Evolutionary conservation across 2,797 vertebrate species (phyloP).

Genomic region (Borostomias antarcticus): DNA sequence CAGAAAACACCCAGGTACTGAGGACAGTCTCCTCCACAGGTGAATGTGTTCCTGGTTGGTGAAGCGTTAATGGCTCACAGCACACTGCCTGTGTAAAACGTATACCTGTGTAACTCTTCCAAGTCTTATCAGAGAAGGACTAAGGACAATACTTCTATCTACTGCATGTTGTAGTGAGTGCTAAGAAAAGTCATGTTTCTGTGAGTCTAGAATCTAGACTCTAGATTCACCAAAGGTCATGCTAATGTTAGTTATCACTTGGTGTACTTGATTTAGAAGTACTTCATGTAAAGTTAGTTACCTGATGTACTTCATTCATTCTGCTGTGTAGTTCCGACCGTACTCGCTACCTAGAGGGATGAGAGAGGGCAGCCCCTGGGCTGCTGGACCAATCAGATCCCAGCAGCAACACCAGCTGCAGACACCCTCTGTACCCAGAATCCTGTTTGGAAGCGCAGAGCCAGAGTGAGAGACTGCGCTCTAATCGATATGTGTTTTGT

Average conservation of each 20-base stretch:
- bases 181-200: too few species aligned
- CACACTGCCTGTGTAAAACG: too few species aligned
- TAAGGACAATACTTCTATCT: neutral
- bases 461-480: conserved; percentile 48
- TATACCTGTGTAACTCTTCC: neutral
- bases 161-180: neutral
- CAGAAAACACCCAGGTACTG: conserved; percentile 57
- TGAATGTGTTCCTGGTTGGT: neutral
- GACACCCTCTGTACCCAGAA: conserved; percentile 36
- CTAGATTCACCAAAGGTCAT: too few species aligned
- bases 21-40: neutral
- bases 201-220: too few species aligned
- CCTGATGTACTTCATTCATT: neutral
- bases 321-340: conserved; percentile 57
- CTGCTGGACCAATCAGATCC: conserved; percentile 37
- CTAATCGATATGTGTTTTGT: neutral
- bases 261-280: too few species aligned
- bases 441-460: conserved; percentile 56
- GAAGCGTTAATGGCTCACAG: neutral
- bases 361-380: conserved; percentile 58
- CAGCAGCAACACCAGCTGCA: conserved; percentile 25
- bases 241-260: too few species aligned
- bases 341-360: conserved; percentile 68
- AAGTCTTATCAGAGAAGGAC: neutral
- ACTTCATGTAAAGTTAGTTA: too few species aligned